Base-by-base conservation (phyloP, 2,888 invertebrate genomes). In the Pristionchus mayeri region DNA sequence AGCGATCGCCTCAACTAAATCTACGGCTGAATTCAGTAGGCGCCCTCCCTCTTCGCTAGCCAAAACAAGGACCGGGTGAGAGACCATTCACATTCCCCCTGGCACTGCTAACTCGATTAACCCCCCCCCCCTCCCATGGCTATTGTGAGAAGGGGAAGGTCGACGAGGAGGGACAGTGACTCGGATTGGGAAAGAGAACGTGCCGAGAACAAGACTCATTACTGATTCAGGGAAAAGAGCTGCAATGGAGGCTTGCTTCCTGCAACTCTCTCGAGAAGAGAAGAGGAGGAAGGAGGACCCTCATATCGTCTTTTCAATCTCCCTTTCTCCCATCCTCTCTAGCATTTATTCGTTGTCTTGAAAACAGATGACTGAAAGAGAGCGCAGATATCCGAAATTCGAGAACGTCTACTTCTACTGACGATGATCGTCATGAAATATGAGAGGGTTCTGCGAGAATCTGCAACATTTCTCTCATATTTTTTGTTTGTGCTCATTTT, bases 281-380 rank as follows among this genome's bases (percentile, higher is more conserved):
- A 34, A 63, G 34, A 63, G 34, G 60, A 30, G 18, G 63, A 63
- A 63, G 34, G 18, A 63, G 63, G 63, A 63, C 63, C 63, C 34
- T 63, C 63, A 63, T 63, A 63, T 63, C 63, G 63, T 21, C 34
- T 44, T 44, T 75, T 75, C 75, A 75, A 44, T 75, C 75, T 75
- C 75, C 44, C 27, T 75, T 75, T 44, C 34, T 30, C 40, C 30
- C 4, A 9, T 37, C 6, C 63, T 63, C 63, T 63, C 63, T 63
- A 34, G 63, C 63, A 63, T 63, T 63, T 18, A 63, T 63, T 63
- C 63, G 34, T 63, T 63, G 30, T 21, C 34, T 34, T 30, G 63
- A 63, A 21, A 34, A 34, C 30, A 30, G 34, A 9, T 11, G 7
- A 30, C 7, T 34, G 63, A 34, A 34, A 34, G 18, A 63, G 34